These are phyloP conservation scores for Hyperopisus bebe DNA, from an alignment of 2,113 vertebrate genomes.

Conservation along the genomic window DNA sequence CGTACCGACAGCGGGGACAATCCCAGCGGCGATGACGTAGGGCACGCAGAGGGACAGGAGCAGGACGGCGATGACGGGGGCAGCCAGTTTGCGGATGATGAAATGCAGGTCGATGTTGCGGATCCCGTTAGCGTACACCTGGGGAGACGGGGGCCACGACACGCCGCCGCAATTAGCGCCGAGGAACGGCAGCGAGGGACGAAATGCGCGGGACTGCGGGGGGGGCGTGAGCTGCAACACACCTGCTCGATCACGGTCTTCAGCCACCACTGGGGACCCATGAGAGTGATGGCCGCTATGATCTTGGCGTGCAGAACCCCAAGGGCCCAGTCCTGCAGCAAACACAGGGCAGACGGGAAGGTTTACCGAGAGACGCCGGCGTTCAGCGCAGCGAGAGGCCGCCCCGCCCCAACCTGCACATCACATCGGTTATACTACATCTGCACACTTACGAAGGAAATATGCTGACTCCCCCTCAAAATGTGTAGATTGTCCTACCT, in stretches of 20 bases:
- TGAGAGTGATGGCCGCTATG: constrained; percentile 95
- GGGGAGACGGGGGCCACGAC: background rate
- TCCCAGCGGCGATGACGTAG: constrained; percentile 83
- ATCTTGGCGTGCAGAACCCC: constrained; percentile 99
- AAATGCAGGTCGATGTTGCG: constrained; percentile 97
- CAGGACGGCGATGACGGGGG: constrained; percentile 88
- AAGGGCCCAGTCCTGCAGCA: constrained; percentile 87
- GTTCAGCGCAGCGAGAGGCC: background rate
- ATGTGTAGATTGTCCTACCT: constrained; percentile 60
- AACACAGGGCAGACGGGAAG: background rate
- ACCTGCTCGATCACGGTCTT: constrained; percentile 98
- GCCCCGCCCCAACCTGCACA: background rate
- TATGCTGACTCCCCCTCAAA: background rate
- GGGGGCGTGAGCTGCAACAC: background rate
- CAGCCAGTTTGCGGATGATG: constrained; percentile 88
- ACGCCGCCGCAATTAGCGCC: background rate
- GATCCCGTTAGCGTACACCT: constrained; percentile 97
- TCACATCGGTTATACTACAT: background rate
- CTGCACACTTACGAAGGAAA: background rate
- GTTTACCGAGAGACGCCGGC: background rate
- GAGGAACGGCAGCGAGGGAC: background rate
- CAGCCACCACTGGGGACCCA: constrained; percentile 99
- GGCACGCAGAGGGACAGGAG: constrained; percentile 91
- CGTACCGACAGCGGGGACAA: constrained; percentile 84
- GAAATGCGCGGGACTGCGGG: background rate